Conservation (phyloP, 2,888 invertebrate species). For the Apodemia duryi region DNA sequence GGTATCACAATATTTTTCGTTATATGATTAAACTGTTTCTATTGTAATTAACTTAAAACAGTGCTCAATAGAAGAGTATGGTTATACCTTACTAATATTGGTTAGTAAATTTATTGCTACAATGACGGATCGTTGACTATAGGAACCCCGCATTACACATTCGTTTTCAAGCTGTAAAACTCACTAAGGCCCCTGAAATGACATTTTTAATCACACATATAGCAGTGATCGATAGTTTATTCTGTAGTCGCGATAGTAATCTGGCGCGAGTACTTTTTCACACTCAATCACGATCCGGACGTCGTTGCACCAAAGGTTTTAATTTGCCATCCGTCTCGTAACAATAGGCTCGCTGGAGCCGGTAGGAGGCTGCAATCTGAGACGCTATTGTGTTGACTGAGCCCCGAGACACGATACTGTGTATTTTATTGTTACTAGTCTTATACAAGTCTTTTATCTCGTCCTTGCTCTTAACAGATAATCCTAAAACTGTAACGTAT, state of each 20-base stretch:
- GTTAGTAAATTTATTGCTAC: too few relatives aligned
- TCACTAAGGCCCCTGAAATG: neutral
- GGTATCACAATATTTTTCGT: too few relatives aligned
- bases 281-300: slow-evolving; percentile 63
- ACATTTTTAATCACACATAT: slow-evolving; percentile 33
- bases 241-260: slow-evolving; percentile 52
- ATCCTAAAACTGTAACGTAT: neutral
- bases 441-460: slow-evolving; percentile 4
- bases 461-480: neutral
- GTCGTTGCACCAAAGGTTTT: slow-evolving; percentile 47
- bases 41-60: too few relatives aligned
- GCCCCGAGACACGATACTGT: slow-evolving; percentile 4
- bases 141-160: too few relatives aligned
- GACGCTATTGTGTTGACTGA: slow-evolving; percentile 18
- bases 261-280: slow-evolving; percentile 61
- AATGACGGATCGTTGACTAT: too few relatives aligned
- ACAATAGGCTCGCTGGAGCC: slow-evolving; percentile 42
- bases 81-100: too few relatives aligned
- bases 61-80: too few relatives aligned
- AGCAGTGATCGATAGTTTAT: slow-evolving; percentile 44
- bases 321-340: slow-evolving; percentile 69
- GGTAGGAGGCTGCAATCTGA: slow-evolving; percentile 31
- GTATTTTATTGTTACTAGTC: slow-evolving; percentile 6
- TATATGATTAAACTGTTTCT: too few relatives aligned
- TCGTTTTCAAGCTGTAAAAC: too few relatives aligned